These are phyloP conservation scores for Chrysopilus asiliformis DNA, from an alignment of 2,888 invertebrate species.

Conservation along the genomic window DNA sequence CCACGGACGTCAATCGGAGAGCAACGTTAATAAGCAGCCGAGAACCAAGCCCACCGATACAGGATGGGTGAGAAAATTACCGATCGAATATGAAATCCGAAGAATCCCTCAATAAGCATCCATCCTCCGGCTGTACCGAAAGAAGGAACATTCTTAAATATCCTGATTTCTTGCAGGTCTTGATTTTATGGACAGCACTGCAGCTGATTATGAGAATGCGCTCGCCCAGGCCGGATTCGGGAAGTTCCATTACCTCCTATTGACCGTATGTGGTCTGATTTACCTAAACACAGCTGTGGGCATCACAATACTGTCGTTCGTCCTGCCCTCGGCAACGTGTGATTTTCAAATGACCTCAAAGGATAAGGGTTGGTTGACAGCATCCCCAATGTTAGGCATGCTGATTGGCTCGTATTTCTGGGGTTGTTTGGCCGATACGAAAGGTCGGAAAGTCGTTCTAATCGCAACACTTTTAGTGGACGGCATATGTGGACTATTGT, in stretches of 20 bases:
- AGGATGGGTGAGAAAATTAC: constrained; percentile 22
- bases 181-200: constrained; percentile 28
- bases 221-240: constrained; percentile 53
- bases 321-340: constrained; percentile 70
- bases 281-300: constrained; percentile 74
- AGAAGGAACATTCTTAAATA: too few species aligned
- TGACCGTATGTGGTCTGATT: constrained; percentile 64
- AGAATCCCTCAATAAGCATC: too few species aligned
- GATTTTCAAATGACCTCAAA: constrained; percentile 66
- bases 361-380: constrained; percentile 65
- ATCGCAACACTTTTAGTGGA: constrained; percentile 61
- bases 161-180: constrained; percentile 26
- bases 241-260: constrained; percentile 62
- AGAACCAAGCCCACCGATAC: constrained; percentile 15
- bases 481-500: constrained; percentile 55
- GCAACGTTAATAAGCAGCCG: constrained; percentile 13
- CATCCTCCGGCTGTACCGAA: too few species aligned
- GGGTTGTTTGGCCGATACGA: constrained; percentile 73
- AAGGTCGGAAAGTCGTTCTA: constrained; percentile 61
- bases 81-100: too few species aligned
- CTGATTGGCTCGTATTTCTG: constrained; percentile 71
- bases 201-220: constrained; percentile 30
- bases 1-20: constrained; percentile 11
- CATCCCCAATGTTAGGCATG: constrained; percentile 71
- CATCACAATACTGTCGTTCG: constrained; percentile 66